These are phyloP conservation scores for Habropoda laboriosa DNA, from an alignment of 1,140 invertebrate genomes.

Conservation along the genomic window DNA sequence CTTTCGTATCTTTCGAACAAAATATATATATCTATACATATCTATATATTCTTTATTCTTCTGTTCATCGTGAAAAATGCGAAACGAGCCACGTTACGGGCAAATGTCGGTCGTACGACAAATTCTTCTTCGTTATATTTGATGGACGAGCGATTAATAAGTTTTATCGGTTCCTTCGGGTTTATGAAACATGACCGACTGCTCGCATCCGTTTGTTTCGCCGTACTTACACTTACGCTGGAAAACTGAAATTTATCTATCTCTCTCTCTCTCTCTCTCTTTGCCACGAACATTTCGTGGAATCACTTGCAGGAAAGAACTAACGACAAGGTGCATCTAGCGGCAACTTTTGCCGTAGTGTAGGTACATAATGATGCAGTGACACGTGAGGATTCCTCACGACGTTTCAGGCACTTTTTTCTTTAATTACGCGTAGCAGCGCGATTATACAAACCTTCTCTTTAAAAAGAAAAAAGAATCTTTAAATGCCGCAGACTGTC, in stretches of 20 bases:
- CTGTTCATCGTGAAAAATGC: background rate
- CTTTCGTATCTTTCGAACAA: background rate
- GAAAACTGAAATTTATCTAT: slow-evolving; percentile 33
- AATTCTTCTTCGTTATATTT: background rate
- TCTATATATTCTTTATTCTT: background rate
- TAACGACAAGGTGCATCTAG: slow-evolving; percentile 36
- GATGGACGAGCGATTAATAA: background rate
- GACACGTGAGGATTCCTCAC: slow-evolving; percentile 62
- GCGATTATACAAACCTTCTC: slow-evolving; percentile 24
- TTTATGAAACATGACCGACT: background rate
- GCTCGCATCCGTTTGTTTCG: slow-evolving; percentile 41
- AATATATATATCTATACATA: too few relatives aligned
- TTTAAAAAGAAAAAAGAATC: background rate
- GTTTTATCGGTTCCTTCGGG: background rate
- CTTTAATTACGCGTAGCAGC: slow-evolving; percentile 5
- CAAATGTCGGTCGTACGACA: background rate
- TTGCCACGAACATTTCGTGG: slow-evolving; percentile 47
- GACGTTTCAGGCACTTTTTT: slow-evolving; percentile 37
- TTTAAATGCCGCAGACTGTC: background rate
- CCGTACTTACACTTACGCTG: slow-evolving; percentile 22
- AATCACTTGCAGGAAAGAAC: slow-evolving; percentile 51
- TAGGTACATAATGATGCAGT: slow-evolving; percentile 61
- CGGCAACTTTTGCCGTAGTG: slow-evolving; percentile 46
- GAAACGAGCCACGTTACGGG: background rate
- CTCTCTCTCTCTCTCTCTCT: too few relatives aligned